Evolutionary conservation across 2,888 invertebrate genomes (phyloP), one percentile per base, ranked within the genome.

Genomic region (Pollenia labialis): DNA sequence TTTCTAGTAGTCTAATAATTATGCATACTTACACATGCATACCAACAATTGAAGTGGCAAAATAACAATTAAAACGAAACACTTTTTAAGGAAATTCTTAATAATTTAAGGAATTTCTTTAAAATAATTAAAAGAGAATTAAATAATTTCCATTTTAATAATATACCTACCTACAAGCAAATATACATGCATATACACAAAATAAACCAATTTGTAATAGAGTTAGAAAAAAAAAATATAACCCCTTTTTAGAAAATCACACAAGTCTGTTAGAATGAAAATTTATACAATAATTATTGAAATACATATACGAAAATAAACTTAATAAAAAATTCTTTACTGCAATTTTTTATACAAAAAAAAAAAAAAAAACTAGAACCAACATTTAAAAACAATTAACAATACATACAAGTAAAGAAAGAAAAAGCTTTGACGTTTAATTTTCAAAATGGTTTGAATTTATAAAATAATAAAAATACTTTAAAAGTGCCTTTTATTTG

Each of bases 401-500:
- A 76, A 62, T 54, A 52, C 52, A 62, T 54, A 52, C 52, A 48
- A 18, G 6, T 6, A 60, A 54, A 16, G 14, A 56, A 56, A 40
- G 12, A 56, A 23, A 44, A 76, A 66, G 72, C 77, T 84, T 75
- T 74, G 32, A 66, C 12, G 54, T 69, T 75, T 84, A 64, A 32
- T 52, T 84, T 75, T 16, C 18, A 23, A 69, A 16, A 50, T 60
- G 9, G 9, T 54, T 71, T 83, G 50, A 48, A 66, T n/a, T 42
- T 52, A 50, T 10, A 40, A 69, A 54, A 52, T 48, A 79, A 74
- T 48, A 79, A 74, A 48, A 81, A 84, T 77, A 80, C 76, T 84
- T 81, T 84, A 64, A 77, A 87, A 87, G 87, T 87, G 87, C 87
- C 87, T 87, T 87, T 86, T 71, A 86, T 86, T 86, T 82, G 83